Evolutionary conservation across 2,113 vertebrate genomes (phyloP), one percentile per base, ranked within the genome.

Genomic region (Sinocyclocheilus rhinocerous): DNA sequence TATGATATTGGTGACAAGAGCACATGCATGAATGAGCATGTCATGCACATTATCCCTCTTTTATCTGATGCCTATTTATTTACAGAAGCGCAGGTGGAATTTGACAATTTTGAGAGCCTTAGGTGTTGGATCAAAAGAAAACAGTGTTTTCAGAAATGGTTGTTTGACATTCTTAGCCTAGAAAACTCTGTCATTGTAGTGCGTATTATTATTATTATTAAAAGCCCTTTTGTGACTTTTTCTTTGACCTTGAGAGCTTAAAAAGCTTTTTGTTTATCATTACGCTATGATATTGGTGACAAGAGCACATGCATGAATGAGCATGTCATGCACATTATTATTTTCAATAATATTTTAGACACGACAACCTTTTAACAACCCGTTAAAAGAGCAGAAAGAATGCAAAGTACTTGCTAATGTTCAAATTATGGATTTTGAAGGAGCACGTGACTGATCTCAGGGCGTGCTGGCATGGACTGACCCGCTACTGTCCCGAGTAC

Each of bases 311-410:
- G 39, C 87, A 90, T 84, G 84, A 89, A 26, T 67, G 57, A 48
- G 42, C 63, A n/a, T 79, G 59, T 59, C 76, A 67, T 73, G 33
- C 45, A 52, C 79, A 86, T 88, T 89, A 85, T 87, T 80, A 90
- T 89, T 89, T 83, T 84, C 89, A 86, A 89, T 91, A 87, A 81
- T 88, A 90, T 92, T 91, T 91, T 73, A 79, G 67, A 78, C 90
- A 85, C 87, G 85, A 39, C 87, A 84, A 52, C 77, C 16, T 29
- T 90, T 89, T 84, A 82, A 87, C 89, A 48, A 48, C 45, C 11
- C 45, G 3, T 59, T 22, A 11, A 48, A 87, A 69, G 29, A 77
- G 11, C 16, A 9, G 36, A 77, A 70, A 83, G 67, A 63, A 70
- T 59, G 50, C 42, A 55, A 77, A 24, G 29, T 72, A 59, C 78